Base-by-base conservation (phyloP, 2,113 vertebrate species). In the Sinocyclocheilus anshuiensis region DNA sequence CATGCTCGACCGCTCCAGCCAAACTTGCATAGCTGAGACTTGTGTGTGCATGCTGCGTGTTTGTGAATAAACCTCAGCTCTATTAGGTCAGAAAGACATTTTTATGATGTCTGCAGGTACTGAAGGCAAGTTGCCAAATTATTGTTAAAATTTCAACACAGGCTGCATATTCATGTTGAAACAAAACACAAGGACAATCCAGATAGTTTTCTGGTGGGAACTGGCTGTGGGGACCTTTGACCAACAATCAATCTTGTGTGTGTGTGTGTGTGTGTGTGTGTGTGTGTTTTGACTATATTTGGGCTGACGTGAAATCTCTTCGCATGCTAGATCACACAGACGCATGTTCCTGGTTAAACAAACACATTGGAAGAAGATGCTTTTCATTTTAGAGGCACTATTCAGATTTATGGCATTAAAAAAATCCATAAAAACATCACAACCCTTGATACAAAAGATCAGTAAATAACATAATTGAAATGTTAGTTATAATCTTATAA, bases 171-270 rank as follows among this genome's bases (percentile, higher is more conserved):
- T 83, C 63, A 13, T 20, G 24, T 81, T 81, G 33, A 78, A 15
- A 77, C 48, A 81, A 59, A 81, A 65, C 50, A 81, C 71, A 77
- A 87, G 53, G 6, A 59, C 80, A 42, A 77, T 89, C 75, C 90
- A 87, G 63, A 87, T 71, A 75, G 72, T 84, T 74, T 86, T 88
- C 79, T 90, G 87, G 79, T 91, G 91, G 91, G 91, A 94, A 90
- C 85, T 87, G 90, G 92, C 92, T 93, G 3, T 72, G 87, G 91
- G 4, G 72, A 89, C 71, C 9, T 81, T 22, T 57, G 59, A 86
- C 59, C 0, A 90, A 94, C 93, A 94, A 91, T 91, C 45, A 82
- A 85, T 90, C 87, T 89, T 48, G 45, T 48, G 45, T 48, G 11
- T 48, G 45, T 48, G 33, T 36, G 33, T 36, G 33, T 36, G 33